Evolutionary conservation across 2,888 invertebrate genomes (phyloP).

Genomic region (Phragmatobia fuliginosa): DNA sequence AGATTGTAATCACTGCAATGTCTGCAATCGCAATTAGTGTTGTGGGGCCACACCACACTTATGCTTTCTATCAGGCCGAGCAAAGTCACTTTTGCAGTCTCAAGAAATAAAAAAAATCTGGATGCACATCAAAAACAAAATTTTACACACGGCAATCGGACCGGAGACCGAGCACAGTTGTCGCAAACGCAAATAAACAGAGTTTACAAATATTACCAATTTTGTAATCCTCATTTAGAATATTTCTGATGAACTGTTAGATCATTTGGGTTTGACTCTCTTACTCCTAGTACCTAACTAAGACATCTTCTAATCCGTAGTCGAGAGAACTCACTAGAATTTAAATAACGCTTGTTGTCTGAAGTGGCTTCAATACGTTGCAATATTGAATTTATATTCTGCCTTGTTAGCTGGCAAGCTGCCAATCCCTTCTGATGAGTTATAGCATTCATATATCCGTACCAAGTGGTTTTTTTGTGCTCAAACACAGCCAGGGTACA

Average conservation of each 20-base stretch:
- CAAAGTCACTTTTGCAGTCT: no score
- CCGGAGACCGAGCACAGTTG: no score
- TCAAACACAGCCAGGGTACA: conserved; percentile 28
- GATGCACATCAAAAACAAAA: no score
- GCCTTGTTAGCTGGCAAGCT: conserved; percentile 54
- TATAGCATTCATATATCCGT: conserved; percentile 61
- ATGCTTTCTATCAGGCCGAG: no score
- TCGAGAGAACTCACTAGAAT: conserved; percentile 44
- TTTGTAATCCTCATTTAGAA: no score
- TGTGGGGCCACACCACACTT: no score
- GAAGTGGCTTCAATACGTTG: conserved; percentile 54
- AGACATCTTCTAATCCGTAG: background rate
- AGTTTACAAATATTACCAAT: no score
- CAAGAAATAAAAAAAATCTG: no score
- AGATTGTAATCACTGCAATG: no score
- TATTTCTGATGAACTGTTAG: background rate
- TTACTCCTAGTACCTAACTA: background rate
- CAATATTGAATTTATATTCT: conserved; percentile 68
- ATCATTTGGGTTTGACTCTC: background rate
- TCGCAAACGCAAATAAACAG: no score
- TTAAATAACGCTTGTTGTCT: conserved; percentile 51
- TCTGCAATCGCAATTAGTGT: no score
- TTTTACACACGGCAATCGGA: no score
- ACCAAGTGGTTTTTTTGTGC: conserved; percentile 33
- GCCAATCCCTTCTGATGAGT: conserved; percentile 58